Conservation (phyloP, 2,888 invertebrate genomes). For the Orthonevra nobilis region DNA sequence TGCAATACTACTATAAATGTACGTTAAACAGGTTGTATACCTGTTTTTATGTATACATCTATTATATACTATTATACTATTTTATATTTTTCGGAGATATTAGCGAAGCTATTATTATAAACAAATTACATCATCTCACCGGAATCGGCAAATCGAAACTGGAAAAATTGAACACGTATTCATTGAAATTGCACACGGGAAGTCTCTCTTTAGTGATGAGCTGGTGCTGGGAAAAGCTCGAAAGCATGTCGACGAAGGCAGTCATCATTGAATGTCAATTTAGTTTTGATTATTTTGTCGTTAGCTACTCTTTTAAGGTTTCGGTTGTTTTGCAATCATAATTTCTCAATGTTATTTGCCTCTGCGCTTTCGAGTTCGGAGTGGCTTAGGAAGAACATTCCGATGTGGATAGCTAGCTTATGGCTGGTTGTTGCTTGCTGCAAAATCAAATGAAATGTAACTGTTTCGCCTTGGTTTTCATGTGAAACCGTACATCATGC, state of each 20-base stretch:
- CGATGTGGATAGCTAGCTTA: slow-evolving; percentile 23
- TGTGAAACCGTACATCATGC: slow-evolving; percentile 52
- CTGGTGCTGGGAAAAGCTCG: slow-evolving; percentile 13
- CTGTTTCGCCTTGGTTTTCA: slow-evolving; percentile 73
- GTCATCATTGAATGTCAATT: slow-evolving; percentile 18
- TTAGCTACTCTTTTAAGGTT: slow-evolving; percentile 19
- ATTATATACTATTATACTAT: too few relatives aligned
- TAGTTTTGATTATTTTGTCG: slow-evolving; percentile 22
- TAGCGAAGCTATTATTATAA: too few relatives aligned
- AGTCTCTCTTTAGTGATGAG: slow-evolving; percentile 2
- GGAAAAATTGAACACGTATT: slow-evolving; percentile 5
- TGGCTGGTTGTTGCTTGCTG: slow-evolving; percentile 20
- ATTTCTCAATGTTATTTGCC: slow-evolving; percentile 25
- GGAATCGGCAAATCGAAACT: slow-evolving; percentile 23
- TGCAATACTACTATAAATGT: slow-evolving; percentile 8
- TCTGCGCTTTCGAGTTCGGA: slow-evolving; percentile 33
- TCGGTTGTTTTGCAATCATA: slow-evolving; percentile 36
- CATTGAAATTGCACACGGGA: slow-evolving; percentile 37
- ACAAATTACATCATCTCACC: slow-evolving; percentile 31
- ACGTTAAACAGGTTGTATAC: slow-evolving; percentile 7
- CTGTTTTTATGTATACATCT: neutral
- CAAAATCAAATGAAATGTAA: slow-evolving; percentile 78
- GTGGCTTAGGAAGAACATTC: slow-evolving; percentile 48
- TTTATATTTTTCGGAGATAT: too few relatives aligned
- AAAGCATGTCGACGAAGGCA: neutral